Base-by-base conservation (phyloP, 2,888 invertebrate species). In the Andrena minutula region DNA sequence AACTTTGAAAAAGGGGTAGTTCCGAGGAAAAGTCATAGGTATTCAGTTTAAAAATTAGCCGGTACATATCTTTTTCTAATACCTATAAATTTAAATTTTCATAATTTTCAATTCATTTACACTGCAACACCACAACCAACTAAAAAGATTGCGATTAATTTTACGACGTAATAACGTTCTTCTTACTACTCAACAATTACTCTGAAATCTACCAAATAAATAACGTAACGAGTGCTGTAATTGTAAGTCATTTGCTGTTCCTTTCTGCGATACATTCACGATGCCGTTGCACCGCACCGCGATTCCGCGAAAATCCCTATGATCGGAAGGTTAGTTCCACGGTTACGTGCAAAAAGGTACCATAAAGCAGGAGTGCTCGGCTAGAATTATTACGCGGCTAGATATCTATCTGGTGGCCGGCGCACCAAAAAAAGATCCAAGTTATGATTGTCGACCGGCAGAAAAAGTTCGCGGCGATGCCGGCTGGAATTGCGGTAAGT, bases 401-500 rank as follows among this genome's bases (percentile, higher is more conserved):
- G 66, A 83, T 84, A 77, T 75, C 78, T 78, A 82, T 79, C 73
- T 71, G 47, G 61, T 26, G 72, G 71, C 47, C 23, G 49, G 61
- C 49, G 66, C 51, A 72, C 75, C 72, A 71, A 83, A 84, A 84
- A 81, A 84, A 86, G 75, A 69, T 58, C 10, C 47, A 72, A 75
- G 74, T 79, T 79, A 77, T 79, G 77, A 87, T 82, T 82, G 79
- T 75, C 85, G 85, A 74, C 56, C 51, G 41, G 58, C 64, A 61
- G 49, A 84, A 86, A 80, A 75, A 32, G 32, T 63, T 51, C 63
- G 73, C 74, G 53, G 61, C 79, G 75, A 81, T 78, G 75, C 73
- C 63, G 66, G 61, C 72, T 84, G 80, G 74, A 84, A 82, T 84
- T 85, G 82, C 85, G 86, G 79, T 79, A 79, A 82, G 79, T 82